These are phyloP conservation scores for Canis aureus DNA, from an alignment of 2,113 vertebrate species.

Conservation along the genomic window DNA sequence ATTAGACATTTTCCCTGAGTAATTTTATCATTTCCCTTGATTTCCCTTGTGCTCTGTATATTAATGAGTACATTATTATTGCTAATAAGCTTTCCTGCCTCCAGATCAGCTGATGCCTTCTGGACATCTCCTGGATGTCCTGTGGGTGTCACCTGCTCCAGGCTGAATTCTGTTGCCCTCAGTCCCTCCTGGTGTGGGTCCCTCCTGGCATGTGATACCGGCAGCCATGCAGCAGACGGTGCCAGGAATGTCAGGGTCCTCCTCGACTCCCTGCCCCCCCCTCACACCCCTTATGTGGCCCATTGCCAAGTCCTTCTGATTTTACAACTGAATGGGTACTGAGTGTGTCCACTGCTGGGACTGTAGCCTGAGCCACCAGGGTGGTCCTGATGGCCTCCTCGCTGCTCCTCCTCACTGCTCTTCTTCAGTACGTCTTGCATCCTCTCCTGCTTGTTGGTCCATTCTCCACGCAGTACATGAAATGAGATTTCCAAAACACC, in stretches of 20 bases:
- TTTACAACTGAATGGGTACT: background rate
- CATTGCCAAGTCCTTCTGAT: background rate
- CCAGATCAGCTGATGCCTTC: background rate
- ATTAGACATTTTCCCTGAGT: background rate
- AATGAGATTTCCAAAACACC: background rate
- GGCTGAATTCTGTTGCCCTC: background rate
- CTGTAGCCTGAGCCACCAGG: background rate
- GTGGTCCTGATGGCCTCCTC: background rate
- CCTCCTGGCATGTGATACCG: background rate
- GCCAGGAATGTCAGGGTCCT: background rate
- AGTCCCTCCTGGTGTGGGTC: accelerated
- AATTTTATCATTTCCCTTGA: background rate
- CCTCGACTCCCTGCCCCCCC: background rate
- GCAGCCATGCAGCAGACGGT: background rate
- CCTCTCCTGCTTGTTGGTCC: background rate
- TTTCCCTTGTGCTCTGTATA: background rate
- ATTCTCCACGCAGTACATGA: background rate
- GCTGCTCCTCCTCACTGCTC: background rate
- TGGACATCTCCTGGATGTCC: background rate
- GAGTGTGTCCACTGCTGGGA: no score
- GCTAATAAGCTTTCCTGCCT: background rate
- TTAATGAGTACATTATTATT: background rate
- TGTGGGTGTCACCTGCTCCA: background rate
- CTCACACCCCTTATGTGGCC: background rate
- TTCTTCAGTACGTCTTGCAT: background rate